phyloP scores from a whole-genome alignment of 2,888 invertebrate genomes.

The Vanessa cardui region DNA sequence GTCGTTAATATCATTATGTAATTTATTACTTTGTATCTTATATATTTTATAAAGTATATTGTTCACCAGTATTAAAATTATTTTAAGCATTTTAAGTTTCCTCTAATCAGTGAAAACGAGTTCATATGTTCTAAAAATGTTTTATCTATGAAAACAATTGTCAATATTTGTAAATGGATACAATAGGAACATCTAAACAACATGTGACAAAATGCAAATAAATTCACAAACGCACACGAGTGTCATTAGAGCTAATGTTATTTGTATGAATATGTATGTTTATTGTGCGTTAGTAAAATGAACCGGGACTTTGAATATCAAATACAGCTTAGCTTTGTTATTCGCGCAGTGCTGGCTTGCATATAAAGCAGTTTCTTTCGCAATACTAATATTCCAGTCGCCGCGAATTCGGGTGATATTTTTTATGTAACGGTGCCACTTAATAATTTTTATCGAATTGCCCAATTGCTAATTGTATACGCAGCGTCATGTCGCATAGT shows the following conservation, averaged over 20 bases:
- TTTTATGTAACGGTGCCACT: constrained; percentile 41
- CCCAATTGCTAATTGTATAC: constrained; percentile 40
- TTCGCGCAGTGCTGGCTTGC: constrained; percentile 56
- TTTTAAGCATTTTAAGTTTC: neutral
- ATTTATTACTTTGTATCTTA: too few relatives aligned
- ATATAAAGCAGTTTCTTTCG: constrained; percentile 65
- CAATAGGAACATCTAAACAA: neutral
- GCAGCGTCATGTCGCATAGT: constrained; percentile 26
- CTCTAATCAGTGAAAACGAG: neutral
- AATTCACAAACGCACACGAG: constrained; percentile 1
- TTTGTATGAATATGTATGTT: constrained; percentile 31
- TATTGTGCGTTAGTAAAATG: constrained; percentile 47
- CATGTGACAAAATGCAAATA: neutral
- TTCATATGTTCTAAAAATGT: neutral
- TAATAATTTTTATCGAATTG: constrained; percentile 42
- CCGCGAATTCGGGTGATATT: constrained; percentile 50
- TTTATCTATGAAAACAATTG: neutral
- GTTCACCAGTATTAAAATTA: too few relatives aligned
- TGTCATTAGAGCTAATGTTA: constrained; percentile 26
- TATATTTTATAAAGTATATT: too few relatives aligned
- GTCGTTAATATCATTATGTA: too few relatives aligned
- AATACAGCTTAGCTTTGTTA: constrained; percentile 58
- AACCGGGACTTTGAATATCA: constrained; percentile 65
- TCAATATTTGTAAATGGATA: constrained; percentile 6
- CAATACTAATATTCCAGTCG: constrained; percentile 55